These are phyloP conservation scores for Peromyscus maniculatus DNA, from an alignment of 2,113 vertebrate species.

Conservation along the genomic window DNA sequence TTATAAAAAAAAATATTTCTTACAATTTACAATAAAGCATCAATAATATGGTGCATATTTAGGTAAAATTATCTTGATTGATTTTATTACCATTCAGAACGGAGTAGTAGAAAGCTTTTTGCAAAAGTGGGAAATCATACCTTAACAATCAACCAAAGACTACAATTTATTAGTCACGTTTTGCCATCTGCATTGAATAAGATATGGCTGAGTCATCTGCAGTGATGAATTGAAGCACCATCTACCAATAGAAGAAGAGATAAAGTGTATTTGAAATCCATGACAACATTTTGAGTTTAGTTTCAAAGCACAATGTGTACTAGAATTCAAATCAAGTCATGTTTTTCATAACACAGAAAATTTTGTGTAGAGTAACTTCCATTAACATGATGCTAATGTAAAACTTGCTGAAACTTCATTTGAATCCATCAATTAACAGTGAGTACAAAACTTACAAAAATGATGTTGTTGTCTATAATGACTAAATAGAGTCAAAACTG, in stretches of 20 bases:
- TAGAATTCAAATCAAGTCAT: not conserved
- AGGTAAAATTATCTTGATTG: not conserved
- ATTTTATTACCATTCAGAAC: accelerated
- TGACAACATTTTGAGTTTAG: not conserved
- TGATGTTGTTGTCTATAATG: not conserved
- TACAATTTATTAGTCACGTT: not conserved
- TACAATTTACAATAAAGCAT: too few species aligned
- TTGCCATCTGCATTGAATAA: not conserved
- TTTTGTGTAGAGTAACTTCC: accelerated
- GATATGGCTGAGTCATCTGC: not conserved
- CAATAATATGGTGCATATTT: accelerated
- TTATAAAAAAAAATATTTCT: not conserved
- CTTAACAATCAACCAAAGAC: not conserved
- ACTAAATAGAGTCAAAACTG: not conserved
- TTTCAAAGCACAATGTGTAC: not conserved
- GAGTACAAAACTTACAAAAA: too few species aligned
- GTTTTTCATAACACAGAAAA: not conserved
- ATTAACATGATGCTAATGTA: not conserved
- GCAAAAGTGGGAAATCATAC: not conserved
- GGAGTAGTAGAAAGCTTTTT: not conserved
- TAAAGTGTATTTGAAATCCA: not conserved
- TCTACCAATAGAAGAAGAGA: not conserved
- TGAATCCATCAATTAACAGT: not conserved
- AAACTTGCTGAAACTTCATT: too few species aligned
- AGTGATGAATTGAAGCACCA: too few species aligned